Evolutionary conservation across 1,140 invertebrate genomes (phyloP).

Genomic region (Portunus trituberculatus): DNA sequence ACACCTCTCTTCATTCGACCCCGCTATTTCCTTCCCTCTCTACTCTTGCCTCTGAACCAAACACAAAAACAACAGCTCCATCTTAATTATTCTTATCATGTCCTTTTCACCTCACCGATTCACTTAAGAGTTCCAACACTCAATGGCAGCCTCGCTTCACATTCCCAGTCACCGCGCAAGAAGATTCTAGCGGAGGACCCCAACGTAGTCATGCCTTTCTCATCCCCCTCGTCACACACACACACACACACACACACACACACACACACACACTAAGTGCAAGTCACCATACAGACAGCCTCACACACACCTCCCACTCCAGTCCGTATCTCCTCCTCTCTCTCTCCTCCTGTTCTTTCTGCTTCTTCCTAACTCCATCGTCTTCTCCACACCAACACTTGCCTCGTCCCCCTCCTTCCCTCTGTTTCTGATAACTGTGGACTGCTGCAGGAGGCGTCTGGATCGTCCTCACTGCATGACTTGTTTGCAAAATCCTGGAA

Average conservation of each 20-base stretch:
- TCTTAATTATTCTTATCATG: not conserved
- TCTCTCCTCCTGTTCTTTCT: not conserved
- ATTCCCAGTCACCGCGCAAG: not conserved
- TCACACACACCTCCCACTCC: slow-evolving; percentile 18
- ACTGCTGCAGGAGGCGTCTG: not conserved
- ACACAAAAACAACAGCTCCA: not conserved
- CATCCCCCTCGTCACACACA: not conserved
- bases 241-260: not conserved
- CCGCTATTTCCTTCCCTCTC: not conserved
- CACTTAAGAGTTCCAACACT: not conserved
- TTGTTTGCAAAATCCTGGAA: not conserved
- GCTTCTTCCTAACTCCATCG: not conserved
- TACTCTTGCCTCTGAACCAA: not conserved
- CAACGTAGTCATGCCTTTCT: not conserved
- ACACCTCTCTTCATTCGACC: not conserved
- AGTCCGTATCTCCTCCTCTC: not conserved
- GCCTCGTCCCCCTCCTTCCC: not conserved
- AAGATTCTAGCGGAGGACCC: not conserved
- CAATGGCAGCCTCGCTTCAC: not conserved
- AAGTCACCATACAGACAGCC: slow-evolving; percentile 10
- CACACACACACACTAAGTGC: slow-evolving; percentile 8
- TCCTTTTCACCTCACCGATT: not conserved
- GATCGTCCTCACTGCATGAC: not conserved
- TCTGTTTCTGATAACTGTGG: not conserved
- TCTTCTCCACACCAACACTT: not conserved